Evolutionary conservation across 2,113 vertebrate species (phyloP).

Genomic region (Sarotherodon lohbergeri): DNA sequence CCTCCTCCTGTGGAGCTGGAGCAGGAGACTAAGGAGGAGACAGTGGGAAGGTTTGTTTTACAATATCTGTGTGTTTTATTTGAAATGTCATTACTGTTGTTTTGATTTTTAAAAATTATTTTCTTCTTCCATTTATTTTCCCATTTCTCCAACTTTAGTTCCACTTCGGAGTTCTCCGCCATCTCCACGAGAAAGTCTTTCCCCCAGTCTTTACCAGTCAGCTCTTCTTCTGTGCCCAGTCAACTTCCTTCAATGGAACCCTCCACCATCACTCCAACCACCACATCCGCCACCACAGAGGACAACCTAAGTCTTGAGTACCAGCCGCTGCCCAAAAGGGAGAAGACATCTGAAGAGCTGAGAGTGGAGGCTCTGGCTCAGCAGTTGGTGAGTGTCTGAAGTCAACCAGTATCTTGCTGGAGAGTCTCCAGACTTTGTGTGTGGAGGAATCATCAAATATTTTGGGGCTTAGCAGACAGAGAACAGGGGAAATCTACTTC

Average conservation of each 20-base stretch:
- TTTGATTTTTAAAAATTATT: neutral
- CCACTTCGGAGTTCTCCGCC: neutral
- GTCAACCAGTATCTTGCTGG: neutral
- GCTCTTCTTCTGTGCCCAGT: neutral
- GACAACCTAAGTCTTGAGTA: constrained; percentile 42
- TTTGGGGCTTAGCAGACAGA: neutral
- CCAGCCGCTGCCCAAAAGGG: constrained; percentile 47
- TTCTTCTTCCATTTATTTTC: neutral
- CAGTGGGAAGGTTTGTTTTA: constrained; percentile 8
- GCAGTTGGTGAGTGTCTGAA: constrained; percentile 70
- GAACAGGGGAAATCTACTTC: neutral
- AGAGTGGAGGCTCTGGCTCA: constrained; percentile 80
- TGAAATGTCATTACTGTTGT: neutral
- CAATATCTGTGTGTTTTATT: neutral
- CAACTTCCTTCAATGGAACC: neutral
- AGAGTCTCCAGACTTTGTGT: neutral
- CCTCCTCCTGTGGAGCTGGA: constrained; percentile 41
- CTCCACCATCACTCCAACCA: neutral
- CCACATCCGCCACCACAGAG: neutral
- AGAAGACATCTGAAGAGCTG: constrained; percentile 79
- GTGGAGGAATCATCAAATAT: neutral
- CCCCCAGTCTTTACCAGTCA: neutral
- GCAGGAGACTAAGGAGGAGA: neutral
- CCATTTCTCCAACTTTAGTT: neutral
- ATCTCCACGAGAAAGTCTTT: neutral